These are phyloP conservation scores for Eupithecia exiguata DNA, from an alignment of 2,888 invertebrate genomes.

Conservation along the genomic window DNA sequence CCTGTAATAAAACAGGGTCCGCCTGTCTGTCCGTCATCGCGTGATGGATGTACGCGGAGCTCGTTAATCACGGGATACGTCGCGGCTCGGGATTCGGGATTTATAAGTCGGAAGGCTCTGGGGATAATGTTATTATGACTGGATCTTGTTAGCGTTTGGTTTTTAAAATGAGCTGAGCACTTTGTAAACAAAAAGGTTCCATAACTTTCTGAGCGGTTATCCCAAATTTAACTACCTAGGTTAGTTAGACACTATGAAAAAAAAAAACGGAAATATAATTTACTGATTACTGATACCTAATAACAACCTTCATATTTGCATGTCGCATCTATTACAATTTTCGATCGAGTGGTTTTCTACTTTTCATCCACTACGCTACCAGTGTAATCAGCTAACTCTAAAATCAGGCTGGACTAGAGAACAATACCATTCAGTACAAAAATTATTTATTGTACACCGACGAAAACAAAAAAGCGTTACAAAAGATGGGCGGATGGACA, in stretches of 20 bases:
- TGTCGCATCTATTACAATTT: not conserved
- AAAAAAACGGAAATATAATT: no score
- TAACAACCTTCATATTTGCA: not conserved
- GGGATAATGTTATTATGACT: constrained; percentile 5
- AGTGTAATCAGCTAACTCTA: not conserved
- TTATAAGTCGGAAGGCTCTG: not conserved
- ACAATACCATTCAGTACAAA: no score
- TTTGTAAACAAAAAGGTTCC: not conserved
- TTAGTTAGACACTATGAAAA: no score
- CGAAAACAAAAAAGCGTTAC: not conserved
- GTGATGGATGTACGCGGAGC: constrained; percentile 50
- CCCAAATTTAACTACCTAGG: no score
- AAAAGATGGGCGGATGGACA: not conserved
- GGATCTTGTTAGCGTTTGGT: not conserved
- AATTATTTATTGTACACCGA: no score
- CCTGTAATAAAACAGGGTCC: constrained; percentile 44
- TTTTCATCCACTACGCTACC: not conserved
- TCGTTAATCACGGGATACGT: constrained; percentile 49
- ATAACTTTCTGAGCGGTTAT: no score
- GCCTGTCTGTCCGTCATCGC: constrained; percentile 40
- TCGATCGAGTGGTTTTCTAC: not conserved
- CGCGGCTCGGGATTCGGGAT: not conserved
- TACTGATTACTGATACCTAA: no score
- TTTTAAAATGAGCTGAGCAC: not conserved
- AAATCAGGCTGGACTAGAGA: not conserved